A percentile compares a stretch with the other conserved stretches of the same genome.
Conservation (phyloP, 2,888 invertebrate genomes). For the Cepaea hortensis region DNA sequence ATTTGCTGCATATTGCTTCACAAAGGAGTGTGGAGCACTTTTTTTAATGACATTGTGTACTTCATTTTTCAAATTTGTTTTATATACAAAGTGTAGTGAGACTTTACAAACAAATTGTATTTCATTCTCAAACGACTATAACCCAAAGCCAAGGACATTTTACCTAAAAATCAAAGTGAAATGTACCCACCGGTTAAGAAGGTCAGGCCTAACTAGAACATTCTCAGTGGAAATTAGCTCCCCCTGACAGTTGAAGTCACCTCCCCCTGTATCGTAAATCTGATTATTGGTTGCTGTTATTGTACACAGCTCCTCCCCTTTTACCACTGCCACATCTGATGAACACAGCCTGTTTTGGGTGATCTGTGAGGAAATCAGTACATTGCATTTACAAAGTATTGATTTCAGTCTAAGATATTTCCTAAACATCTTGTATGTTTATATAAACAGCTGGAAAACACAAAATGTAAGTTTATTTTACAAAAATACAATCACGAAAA, state of each 20-base stretch:
- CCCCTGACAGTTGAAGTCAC: slow-evolving; percentile 51
- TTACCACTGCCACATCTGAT: slow-evolving; percentile 53
- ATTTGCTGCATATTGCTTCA: no score
- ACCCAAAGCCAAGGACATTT: neutral
- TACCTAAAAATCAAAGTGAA: neutral
- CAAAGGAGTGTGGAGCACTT: no score
- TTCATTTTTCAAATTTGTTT: no score
- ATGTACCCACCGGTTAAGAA: neutral
- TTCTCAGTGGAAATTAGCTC: slow-evolving; percentile 20
- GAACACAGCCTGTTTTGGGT: slow-evolving; percentile 61
- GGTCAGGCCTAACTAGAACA: slow-evolving; percentile 11
- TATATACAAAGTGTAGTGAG: no score
- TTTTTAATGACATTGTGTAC: no score
- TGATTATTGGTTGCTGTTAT: slow-evolving; percentile 59
- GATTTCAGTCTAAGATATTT: no score
- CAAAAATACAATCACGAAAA: neutral
- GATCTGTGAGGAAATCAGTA: slow-evolving; percentile 53
- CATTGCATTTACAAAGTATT: neutral
- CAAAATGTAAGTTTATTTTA: neutral
- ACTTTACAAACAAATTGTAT: no score
- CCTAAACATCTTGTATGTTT: no score
- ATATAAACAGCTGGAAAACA: neutral
- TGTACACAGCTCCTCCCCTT: slow-evolving; percentile 49
- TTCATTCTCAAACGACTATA: no score
- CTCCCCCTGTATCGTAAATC: slow-evolving; percentile 54